Percentiles rank a stretch among this genome's conserved stretches.
phyloP scores from a whole-genome alignment of 1,140 invertebrate species.

The Oreohelix idahoensis region DNA sequence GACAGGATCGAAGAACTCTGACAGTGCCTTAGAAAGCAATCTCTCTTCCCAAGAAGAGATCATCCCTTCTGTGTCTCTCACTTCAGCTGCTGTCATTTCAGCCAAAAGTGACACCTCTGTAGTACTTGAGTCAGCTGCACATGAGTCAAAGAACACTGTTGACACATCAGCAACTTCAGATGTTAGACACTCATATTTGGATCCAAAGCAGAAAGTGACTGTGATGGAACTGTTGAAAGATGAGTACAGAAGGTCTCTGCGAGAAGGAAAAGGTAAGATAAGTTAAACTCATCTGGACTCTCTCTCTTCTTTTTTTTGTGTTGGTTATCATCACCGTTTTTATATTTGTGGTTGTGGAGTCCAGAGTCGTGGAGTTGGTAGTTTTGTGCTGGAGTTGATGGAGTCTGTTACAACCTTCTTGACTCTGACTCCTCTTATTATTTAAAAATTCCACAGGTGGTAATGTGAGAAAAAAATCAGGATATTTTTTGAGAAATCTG shows the following conservation, averaged over 20 bases:
- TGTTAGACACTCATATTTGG: neutral
- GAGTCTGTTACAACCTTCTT: too few species aligned
- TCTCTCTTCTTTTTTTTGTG: too few species aligned
- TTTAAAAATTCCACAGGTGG: too few species aligned
- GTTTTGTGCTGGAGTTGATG: too few species aligned
- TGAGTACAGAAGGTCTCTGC: conserved; percentile 56
- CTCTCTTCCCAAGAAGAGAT: conserved; percentile 33
- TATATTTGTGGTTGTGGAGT: too few species aligned
- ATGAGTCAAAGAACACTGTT: neutral
- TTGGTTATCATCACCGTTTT: too few species aligned
- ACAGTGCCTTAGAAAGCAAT: conserved; percentile 42
- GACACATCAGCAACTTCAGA: neutral
- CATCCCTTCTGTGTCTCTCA: conserved; percentile 4
- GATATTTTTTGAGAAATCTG: too few species aligned
- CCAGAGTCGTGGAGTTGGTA: too few species aligned
- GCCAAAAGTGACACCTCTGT: conserved; percentile 44
- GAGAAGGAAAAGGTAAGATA: neutral
- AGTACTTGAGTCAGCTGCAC: neutral
- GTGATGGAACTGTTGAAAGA: conserved; percentile 66
- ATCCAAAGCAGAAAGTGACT: conserved; percentile 50
- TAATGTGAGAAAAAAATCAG: too few species aligned
- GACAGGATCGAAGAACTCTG: neutral
- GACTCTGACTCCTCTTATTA: too few species aligned
- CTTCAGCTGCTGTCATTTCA: conserved; percentile 40
- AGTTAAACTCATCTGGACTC: too few species aligned